Evolutionary conservation across 2,797 vertebrate species (phyloP).

Genomic region (Rousettus madagascariensis): DNA sequence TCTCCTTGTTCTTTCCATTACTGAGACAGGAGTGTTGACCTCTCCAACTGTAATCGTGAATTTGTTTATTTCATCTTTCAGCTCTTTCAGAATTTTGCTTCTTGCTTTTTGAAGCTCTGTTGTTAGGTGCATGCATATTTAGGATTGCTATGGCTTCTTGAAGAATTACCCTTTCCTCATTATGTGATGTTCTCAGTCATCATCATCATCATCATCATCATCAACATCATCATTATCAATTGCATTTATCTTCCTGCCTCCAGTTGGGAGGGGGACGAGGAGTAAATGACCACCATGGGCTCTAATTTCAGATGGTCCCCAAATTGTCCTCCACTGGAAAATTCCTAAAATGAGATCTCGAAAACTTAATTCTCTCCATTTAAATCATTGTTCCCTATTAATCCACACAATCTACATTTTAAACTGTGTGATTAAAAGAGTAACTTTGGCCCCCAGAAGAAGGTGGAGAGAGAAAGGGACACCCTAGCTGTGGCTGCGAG

Average conservation of each 20-base stretch:
- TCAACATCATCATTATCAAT: too few species aligned
- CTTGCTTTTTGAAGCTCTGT: background rate
- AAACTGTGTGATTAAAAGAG: background rate
- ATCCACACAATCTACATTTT: slow-evolving; percentile 5
- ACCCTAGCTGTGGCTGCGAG: background rate
- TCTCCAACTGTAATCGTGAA: background rate
- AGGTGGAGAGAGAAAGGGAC: background rate
- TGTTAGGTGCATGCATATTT: background rate
- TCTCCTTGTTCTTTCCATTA: background rate
- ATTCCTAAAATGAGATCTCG: background rate
- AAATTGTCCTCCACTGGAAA: background rate
- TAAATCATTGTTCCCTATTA: background rate
- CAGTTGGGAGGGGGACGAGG: background rate
- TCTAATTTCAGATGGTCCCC: background rate
- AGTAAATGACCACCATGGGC: background rate
- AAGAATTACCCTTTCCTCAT: background rate
- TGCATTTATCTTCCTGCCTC: background rate
- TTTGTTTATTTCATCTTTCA: background rate
- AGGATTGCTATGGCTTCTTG: background rate
- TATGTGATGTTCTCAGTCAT: background rate
- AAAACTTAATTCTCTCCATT: background rate
- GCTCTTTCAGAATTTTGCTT: background rate
- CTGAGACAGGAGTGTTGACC: background rate
- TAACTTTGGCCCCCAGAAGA: background rate
- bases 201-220: background rate